Evolutionary conservation across 1,140 invertebrate species (phyloP), one percentile per base, ranked within the genome.

Genomic region (Ceratina calcarata): DNA sequence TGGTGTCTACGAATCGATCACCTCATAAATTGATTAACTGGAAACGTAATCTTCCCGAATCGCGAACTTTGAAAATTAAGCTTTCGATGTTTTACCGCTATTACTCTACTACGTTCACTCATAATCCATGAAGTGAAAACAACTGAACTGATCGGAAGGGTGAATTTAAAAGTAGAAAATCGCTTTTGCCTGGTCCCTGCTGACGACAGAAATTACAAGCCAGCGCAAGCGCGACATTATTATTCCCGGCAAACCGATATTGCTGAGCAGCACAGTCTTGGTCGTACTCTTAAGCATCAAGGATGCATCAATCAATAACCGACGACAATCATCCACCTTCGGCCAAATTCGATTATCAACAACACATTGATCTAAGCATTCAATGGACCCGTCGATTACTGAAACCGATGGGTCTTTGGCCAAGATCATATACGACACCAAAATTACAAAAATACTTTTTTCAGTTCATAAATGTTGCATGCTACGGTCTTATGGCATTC

Each of bases 361-460:
- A 16, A 2, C 0, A 77, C 13, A 32, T 76, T 8, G 57, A 66
- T n/a, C 24, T 86, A 0, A 86, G 84, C 8, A 71, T 87, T 0
- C 64, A 76, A 22, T 60, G 78, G 20, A 82, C 64, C 37, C 81
- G 84, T 10, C 84, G 79, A 84, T 22, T 87, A 2, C 16, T 88
- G 10, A 77, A 72, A 15, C 64, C 81, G 1, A 57, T 88, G 16
- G 87, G 86, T 10, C 62, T 65, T 1, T 88, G 87, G 86, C 81
- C 86, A 12, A 45, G 22, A 1, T 66, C 58, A 0, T 0, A 12
- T 12, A 0, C 60, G 0, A 20, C 13, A 32, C 67, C 78, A 7
- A 7, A 32, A 32, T 32, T 32, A 32, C 27, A 32, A 32, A 32
- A 1, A 32, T 32, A 32, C 27, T 32, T 32, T 0, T 49, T 32